These are phyloP conservation scores for Mamestra configurata DNA, from an alignment of 1,140 invertebrate genomes.

Conservation along the genomic window DNA sequence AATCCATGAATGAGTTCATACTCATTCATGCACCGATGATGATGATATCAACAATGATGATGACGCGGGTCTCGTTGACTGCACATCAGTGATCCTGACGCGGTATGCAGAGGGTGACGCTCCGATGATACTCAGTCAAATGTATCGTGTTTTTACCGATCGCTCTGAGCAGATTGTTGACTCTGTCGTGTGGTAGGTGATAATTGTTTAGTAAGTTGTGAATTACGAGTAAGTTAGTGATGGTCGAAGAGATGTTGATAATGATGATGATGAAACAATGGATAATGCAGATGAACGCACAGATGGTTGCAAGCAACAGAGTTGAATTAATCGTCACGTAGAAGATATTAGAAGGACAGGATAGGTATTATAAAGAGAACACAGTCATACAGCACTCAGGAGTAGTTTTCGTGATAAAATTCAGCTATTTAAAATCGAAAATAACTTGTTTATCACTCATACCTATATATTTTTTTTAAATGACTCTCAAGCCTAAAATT, in stretches of 20 bases:
- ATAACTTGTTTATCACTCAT: too few relatives aligned
- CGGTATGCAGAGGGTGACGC: not conserved
- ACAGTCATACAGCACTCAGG: too few relatives aligned
- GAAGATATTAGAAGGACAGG: too few relatives aligned
- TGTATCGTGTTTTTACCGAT: slow-evolving; percentile 33
- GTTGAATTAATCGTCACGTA: too few relatives aligned
- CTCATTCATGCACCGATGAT: not conserved
- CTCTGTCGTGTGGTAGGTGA: slow-evolving; percentile 10
- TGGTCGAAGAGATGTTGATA: not conserved
- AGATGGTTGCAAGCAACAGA: too few relatives aligned
- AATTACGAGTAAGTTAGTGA: too few relatives aligned
- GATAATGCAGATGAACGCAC: not conserved
- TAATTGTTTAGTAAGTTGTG: not conserved
- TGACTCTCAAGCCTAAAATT: not conserved
- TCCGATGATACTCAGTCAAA: slow-evolving; percentile 32
- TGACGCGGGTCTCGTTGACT: slow-evolving; percentile 23
- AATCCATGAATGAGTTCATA: too few relatives aligned
- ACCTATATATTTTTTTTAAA: not conserved
- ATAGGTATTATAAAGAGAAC: too few relatives aligned
- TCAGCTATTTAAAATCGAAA: too few relatives aligned
- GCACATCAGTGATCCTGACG: slow-evolving; percentile 34
- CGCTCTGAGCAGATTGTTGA: slow-evolving; percentile 11
- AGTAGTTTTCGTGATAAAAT: too few relatives aligned
- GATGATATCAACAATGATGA: slow-evolving; percentile 10
- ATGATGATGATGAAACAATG: not conserved